A percentile compares a stretch with the other conserved stretches of the same genome.
phyloP scores from a whole-genome alignment of 2,113 vertebrate genomes.

The Platysteira castanea region DNA sequence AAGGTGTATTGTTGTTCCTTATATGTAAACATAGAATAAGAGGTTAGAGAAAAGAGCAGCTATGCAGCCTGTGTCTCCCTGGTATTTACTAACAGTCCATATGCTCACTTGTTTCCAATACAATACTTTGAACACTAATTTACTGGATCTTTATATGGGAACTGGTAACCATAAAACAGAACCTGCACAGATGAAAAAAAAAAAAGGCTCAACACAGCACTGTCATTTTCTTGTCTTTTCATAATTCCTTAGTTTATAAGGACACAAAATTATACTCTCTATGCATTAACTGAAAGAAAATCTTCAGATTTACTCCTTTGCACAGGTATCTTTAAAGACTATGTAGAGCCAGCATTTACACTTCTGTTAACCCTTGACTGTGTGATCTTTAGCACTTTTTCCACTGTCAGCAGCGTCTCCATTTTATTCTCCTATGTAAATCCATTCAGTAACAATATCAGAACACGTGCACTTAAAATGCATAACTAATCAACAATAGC shows the following conservation, averaged over 20 bases:
- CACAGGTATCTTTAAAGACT: not conserved
- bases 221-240: not conserved
- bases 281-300: not conserved
- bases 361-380: not conserved
- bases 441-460: not conserved
- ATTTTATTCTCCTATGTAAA: not conserved
- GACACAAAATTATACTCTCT: not conserved
- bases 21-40: not conserved
- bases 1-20: not conserved
- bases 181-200: not conserved
- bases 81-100: not conserved
- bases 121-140: not conserved
- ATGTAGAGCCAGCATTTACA: not conserved
- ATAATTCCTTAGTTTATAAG: not conserved
- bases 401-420: not conserved
- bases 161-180: not conserved
- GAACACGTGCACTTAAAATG: not conserved
- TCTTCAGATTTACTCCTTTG: not conserved
- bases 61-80: not conserved
- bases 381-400: not conserved
- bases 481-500: not conserved
- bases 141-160: not conserved
- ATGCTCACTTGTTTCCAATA: not conserved
- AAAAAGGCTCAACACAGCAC: not conserved
- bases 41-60: not conserved